These are phyloP conservation scores for Pteronotus mesoamericanus DNA, from an alignment of 2,797 vertebrate genomes.

Conservation along the genomic window DNA sequence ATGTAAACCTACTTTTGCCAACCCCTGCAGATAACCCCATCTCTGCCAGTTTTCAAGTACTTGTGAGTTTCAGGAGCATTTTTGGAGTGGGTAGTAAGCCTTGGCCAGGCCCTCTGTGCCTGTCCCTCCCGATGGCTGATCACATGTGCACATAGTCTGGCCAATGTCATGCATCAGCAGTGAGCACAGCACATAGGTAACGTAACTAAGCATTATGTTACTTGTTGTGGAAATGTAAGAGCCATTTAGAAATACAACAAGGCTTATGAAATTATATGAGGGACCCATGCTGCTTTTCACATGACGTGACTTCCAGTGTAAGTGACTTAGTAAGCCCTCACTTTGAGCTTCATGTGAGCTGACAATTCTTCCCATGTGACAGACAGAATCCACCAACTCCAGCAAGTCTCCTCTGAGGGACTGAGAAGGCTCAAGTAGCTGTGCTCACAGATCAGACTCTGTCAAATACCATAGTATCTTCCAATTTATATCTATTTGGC, in stretches of 20 bases:
- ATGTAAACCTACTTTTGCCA: background rate
- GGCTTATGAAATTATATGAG: background rate
- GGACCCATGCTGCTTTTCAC: background rate
- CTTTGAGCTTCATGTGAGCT: background rate
- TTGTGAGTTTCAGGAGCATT: background rate
- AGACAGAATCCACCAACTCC: background rate
- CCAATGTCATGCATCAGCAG: background rate
- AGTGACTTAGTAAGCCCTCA: background rate
- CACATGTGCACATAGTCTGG: background rate
- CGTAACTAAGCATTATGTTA: background rate
- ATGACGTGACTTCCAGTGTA: background rate
- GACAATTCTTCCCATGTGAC: background rate
- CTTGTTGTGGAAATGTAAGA: background rate
- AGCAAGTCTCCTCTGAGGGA: background rate
- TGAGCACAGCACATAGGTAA: background rate
- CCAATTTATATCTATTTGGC: background rate
- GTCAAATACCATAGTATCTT: background rate
- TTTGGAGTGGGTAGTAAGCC: background rate
- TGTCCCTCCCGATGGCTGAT: background rate
- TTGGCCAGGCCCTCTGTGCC: background rate
- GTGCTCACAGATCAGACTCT: background rate
- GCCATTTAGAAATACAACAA: background rate
- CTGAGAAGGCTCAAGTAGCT: background rate
- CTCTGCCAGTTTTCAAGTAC: background rate
- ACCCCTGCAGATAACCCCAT: background rate